Percentiles rank a stretch among this genome's conserved stretches.
Evolutionary conservation across 2,888 invertebrate species (phyloP).

Genomic region (Diaprepes abbreviatus): DNA sequence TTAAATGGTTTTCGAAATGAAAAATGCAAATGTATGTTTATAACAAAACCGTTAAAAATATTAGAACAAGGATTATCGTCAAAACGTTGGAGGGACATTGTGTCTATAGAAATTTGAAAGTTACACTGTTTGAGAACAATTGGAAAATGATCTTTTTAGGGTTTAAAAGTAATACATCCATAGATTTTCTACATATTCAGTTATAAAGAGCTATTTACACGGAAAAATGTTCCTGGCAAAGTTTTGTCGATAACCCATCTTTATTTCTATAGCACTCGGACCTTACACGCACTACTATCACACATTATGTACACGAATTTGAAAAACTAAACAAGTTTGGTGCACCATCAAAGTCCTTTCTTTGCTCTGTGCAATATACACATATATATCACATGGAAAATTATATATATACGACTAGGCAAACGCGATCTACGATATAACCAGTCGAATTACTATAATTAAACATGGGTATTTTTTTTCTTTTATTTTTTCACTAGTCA

Average conservation of each 20-base stretch:
- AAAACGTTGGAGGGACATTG: not conserved
- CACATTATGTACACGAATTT: slow-evolving; percentile 62
- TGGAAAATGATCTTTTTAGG: too few species aligned
- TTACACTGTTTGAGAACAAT: too few species aligned
- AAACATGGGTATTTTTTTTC: slow-evolving; percentile 20
- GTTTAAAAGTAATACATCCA: too few species aligned
- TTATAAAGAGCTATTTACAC: too few species aligned
- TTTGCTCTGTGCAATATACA: slow-evolving; percentile 45
- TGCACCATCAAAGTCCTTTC: slow-evolving; percentile 45
- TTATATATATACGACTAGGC: slow-evolving; percentile 42
- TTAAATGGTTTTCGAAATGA: slow-evolving; percentile 31
- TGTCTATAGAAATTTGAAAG: not conserved
- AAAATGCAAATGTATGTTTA: slow-evolving; percentile 33
- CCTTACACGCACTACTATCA: slow-evolving; percentile 56
- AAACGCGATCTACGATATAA: not conserved
- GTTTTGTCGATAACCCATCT: slow-evolving; percentile 6
- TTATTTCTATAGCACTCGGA: slow-evolving; percentile 46
- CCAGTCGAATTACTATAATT: slow-evolving; percentile 41
- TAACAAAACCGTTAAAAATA: slow-evolving; percentile 51
- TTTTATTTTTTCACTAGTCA: slow-evolving; percentile 15
- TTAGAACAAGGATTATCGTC: slow-evolving; percentile 31
- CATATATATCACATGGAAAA: slow-evolving; percentile 40
- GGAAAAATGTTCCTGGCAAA: not conserved
- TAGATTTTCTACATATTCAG: too few species aligned
- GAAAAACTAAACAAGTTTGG: slow-evolving; percentile 49